These are phyloP conservation scores for Heterotilapia buettikoferi DNA, from an alignment of 2,113 vertebrate genomes.

Conservation along the genomic window DNA sequence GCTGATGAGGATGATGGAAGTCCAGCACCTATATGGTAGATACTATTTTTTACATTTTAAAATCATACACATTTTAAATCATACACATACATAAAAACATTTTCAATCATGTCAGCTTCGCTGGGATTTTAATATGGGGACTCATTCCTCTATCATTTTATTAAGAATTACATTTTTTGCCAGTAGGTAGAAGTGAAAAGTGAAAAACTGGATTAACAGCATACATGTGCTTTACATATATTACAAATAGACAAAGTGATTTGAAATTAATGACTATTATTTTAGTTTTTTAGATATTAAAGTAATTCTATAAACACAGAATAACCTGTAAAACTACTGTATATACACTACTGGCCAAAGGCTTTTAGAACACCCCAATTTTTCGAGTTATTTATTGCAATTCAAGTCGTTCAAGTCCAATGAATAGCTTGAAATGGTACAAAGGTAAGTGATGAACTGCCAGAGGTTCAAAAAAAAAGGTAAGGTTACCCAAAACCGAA, in stretches of 20 bases:
- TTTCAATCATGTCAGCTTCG: background rate
- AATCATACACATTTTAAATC: background rate
- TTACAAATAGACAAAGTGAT: background rate
- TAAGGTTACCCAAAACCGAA: background rate
- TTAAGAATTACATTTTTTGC: background rate
- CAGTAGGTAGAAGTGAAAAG: background rate
- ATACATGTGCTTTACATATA: background rate
- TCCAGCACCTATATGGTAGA: conserved; percentile 30
- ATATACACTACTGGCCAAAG: fast-evolving
- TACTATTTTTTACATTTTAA: background rate
- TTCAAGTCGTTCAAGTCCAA: background rate
- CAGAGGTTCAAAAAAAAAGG: background rate
- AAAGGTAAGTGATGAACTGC: background rate
- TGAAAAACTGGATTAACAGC: background rate
- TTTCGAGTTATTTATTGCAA: fast-evolving
- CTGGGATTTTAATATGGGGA: background rate
- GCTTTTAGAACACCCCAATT: background rate
- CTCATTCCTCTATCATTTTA: fast-evolving
- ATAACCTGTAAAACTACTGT: background rate
- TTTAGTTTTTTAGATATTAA: background rate
- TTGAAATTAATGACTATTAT: background rate
- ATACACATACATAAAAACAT: background rate
- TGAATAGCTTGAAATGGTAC: background rate
- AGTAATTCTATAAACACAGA: fast-evolving
- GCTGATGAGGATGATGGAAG: conserved; percentile 70